Base-by-base conservation (phyloP, 1,140 invertebrate genomes). In the Tetranychus urticae region DNA sequence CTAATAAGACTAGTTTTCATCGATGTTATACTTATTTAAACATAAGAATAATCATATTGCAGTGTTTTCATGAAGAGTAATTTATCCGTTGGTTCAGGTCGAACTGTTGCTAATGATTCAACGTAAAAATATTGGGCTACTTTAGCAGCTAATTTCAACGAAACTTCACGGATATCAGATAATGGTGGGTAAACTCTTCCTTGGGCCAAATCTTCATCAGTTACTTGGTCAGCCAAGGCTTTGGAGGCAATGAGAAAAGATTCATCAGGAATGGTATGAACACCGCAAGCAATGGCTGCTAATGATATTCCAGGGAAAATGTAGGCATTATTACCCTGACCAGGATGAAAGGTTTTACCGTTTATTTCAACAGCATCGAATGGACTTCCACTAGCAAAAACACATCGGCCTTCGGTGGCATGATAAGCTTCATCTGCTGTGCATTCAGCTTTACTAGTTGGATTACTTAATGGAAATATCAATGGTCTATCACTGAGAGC, bases 101-200 rank as follows among this genome's bases (percentile, higher is more conserved):
- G 74, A 31, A 68, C 61, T 1, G 70, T 70, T 8, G 78, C 78
- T 10, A 73, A 66, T 4, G 70, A 71, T 36, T 76, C 82, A 70
- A 79, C 75, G 68, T 93, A 98, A n/a, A 88, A 86, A 71, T 88
- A 85, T 63, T 90, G 80, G 37, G 86, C 83, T 62, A 97, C 75
- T 66, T 81, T 77, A 3, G 80, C 78, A 6, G 92, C 93, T 66
- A 98, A 94, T 65, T 80, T 77, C 2, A 91, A 66, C 0, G 92
- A 97, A 58, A 91, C 88, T 56, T 86, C 80, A 63, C 82, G 80
- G 67, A 99, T 92, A 23, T 82, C 79, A n/a, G 78, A 74, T 10
- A 98, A 75, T 0, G 91, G 88, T 14, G 96, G 96, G 71, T 97
- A 99, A 35, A 99, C 77, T 64, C 88, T 84, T n/a, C 93, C 93